Conservation (phyloP, 2,113 vertebrate species). For the Sturnus vulgaris region DNA sequence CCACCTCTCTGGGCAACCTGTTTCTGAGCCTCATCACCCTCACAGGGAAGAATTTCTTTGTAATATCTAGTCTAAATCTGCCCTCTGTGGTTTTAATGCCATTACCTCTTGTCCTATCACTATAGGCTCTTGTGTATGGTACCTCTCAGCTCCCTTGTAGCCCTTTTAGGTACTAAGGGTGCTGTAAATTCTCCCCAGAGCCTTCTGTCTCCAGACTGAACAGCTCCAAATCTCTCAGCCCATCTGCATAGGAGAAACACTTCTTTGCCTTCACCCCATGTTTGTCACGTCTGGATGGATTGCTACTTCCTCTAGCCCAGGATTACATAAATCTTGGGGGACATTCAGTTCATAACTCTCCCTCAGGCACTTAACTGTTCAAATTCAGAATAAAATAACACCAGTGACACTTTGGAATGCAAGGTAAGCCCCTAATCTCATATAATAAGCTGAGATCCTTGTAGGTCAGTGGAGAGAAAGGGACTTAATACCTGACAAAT, state of each 20-base stretch:
- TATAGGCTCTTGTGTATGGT: too few relatives aligned
- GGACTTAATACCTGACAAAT: not conserved
- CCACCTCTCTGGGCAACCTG: not conserved
- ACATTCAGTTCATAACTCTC: not conserved
- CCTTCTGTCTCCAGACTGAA: not conserved
- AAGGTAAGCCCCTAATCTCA: not conserved
- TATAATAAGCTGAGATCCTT: not conserved
- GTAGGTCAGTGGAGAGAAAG: not conserved
- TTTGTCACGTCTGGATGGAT: not conserved
- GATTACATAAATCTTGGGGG: not conserved
- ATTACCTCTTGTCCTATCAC: not conserved
- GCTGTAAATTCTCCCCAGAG: accelerated
- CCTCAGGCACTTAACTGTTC: not conserved
- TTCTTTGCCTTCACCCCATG: not conserved
- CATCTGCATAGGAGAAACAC: not conserved
- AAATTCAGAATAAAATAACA: not conserved
- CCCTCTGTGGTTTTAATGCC: not conserved
- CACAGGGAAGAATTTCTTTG: not conserved
- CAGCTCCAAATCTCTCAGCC: not conserved
- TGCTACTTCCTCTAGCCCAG: not conserved
- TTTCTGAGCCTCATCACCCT: not conserved
- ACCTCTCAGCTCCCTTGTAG: not conserved
- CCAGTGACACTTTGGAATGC: not conserved
- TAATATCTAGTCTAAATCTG: not conserved
- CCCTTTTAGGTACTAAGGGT: not conserved